Conservation (phyloP, 1,140 invertebrate genomes). For the Venustaconcha ellipsiformis region DNA sequence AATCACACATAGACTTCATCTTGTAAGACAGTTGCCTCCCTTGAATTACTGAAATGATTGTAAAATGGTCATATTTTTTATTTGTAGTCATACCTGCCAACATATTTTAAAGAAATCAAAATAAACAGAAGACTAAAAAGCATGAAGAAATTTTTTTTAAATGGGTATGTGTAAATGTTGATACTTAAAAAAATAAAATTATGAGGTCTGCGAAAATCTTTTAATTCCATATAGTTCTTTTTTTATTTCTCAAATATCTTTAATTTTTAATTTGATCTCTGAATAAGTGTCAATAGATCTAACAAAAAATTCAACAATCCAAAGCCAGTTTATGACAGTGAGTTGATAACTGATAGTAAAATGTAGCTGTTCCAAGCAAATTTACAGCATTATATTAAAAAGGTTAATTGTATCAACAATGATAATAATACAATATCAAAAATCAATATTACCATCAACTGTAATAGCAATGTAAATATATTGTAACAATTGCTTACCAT, state of each 20-base stretch:
- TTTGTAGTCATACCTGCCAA: background rate
- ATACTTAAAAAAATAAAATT: background rate
- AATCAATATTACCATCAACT: background rate
- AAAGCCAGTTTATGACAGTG: background rate
- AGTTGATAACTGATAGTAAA: background rate
- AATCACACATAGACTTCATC: constrained; percentile 48
- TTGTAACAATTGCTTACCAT: constrained; percentile 44
- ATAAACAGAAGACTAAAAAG: background rate
- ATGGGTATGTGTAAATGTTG: background rate
- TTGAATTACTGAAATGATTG: constrained; percentile 49
- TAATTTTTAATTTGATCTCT: no score
- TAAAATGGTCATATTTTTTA: background rate
- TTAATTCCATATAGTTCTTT: background rate
- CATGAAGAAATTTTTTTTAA: background rate
- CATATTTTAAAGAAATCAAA: background rate
- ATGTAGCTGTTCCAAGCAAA: background rate
- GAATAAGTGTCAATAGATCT: no score
- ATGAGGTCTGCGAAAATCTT: background rate
- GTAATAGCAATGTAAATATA: background rate
- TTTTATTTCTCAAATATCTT: background rate
- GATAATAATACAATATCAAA: background rate
- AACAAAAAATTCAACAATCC: background rate
- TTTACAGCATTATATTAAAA: background rate
- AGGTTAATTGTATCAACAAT: background rate
- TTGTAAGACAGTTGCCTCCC: constrained; percentile 49